phyloP scores from a whole-genome alignment of 2,797 vertebrate genomes.

The Macropus fuliginosus region DNA sequence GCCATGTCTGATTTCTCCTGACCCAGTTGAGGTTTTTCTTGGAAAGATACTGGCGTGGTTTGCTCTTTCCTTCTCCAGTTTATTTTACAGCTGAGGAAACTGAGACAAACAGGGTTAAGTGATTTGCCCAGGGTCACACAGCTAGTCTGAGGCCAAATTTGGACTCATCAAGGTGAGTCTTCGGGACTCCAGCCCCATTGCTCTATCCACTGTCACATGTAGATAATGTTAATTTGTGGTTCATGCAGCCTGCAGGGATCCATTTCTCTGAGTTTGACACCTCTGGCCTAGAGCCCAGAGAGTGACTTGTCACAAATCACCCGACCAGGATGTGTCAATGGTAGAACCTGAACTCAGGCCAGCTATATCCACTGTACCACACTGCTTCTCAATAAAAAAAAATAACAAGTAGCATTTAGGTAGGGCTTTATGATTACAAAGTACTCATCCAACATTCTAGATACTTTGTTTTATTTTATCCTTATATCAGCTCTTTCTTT shows the following conservation, averaged over 20 bases:
- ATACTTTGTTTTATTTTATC: background rate
- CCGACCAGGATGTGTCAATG: background rate
- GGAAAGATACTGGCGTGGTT: background rate
- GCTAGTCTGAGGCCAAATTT: background rate
- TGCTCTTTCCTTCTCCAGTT: background rate
- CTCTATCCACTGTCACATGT: background rate
- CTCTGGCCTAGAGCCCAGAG: background rate
- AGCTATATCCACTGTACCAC: background rate
- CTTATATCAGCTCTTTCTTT: background rate
- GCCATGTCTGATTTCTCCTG: background rate
- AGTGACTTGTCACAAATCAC: background rate
- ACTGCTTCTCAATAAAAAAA: background rate
- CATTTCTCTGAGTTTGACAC: background rate
- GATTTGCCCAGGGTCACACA: background rate
- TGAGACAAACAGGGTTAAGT: background rate
- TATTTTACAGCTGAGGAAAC: background rate
- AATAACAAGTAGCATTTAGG: background rate
- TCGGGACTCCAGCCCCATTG: background rate
- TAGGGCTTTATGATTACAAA: background rate
- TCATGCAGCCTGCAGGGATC: background rate
- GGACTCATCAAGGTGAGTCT: background rate
- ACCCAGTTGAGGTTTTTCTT: background rate
- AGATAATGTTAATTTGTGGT: background rate
- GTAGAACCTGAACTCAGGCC: no score
- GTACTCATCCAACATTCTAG: background rate